Percentiles rank a stretch among this genome's conserved stretches.
Evolutionary conservation across 2,888 invertebrate species (phyloP).

Genomic region (Cosmopolites sordidus): DNA sequence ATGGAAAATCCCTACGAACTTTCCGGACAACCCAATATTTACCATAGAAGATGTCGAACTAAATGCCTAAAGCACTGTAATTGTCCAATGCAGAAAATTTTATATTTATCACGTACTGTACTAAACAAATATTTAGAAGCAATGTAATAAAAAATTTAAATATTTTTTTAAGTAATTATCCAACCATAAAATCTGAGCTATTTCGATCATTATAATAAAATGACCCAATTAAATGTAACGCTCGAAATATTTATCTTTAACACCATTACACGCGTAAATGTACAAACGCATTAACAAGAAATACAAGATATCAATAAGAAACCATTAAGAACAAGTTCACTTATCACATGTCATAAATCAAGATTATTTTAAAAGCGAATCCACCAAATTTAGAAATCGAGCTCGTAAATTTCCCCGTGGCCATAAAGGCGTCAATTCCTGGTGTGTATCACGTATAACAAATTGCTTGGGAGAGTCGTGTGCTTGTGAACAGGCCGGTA

Average conservation of each 20-base stretch:
- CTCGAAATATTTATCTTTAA: constrained; percentile 6
- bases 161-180: too few species aligned
- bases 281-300: neutral
- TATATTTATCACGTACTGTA: too few species aligned
- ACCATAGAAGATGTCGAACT: too few species aligned
- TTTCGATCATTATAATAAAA: constrained; percentile 1
- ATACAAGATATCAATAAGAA: constrained; percentile 3
- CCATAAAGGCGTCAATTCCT: constrained; percentile 10
- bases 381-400: constrained; percentile 16
- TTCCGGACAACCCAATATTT: too few species aligned
- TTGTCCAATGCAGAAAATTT: too few species aligned
- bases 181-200: too few species aligned
- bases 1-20: too few species aligned
- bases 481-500: too few species aligned
- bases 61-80: too few species aligned
- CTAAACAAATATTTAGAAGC: too few species aligned
- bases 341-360: constrained; percentile 20
- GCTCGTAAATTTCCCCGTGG: constrained; percentile 19
- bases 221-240: constrained; percentile 11
- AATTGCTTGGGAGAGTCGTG: constrained; percentile 17
- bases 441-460: constrained; percentile 10
- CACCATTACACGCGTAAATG: constrained; percentile 6
- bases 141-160: too few species aligned
- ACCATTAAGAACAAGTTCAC: constrained; percentile 14
- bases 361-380: constrained; percentile 10